Conservation (phyloP, 2,888 invertebrate species). For the Euplagia quadripunctaria region DNA sequence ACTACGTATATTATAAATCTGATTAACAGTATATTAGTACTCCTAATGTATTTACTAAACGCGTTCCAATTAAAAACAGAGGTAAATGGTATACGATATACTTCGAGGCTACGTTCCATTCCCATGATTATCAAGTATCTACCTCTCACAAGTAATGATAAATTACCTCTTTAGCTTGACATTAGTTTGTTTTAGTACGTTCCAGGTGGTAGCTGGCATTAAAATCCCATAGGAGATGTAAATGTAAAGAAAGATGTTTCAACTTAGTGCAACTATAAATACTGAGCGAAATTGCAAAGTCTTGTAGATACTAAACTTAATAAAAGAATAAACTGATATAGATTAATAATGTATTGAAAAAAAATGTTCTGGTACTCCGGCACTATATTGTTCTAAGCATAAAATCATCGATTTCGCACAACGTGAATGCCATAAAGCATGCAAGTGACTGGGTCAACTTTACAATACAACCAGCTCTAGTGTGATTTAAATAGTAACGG, state of each 20-base stretch:
- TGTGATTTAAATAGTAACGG: neutral
- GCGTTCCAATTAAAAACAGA: slow-evolving; percentile 36
- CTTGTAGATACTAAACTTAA: no score
- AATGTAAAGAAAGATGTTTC: neutral
- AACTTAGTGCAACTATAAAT: neutral
- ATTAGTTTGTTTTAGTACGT: neutral
- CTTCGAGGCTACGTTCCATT: slow-evolving; percentile 32
- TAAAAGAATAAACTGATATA: no score
- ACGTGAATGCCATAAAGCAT: neutral
- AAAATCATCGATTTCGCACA: neutral
- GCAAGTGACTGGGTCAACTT: neutral
- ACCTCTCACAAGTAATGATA: neutral
- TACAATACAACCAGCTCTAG: neutral
- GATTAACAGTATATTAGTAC: slow-evolving; percentile 28
- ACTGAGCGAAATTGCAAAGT: neutral
- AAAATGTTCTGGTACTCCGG: no score
- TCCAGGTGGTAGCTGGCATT: neutral
- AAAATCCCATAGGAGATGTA: neutral
- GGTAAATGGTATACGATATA: slow-evolving; percentile 30
- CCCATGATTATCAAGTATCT: slow-evolving; percentile 30
- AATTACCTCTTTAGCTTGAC: neutral
- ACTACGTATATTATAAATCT: no score
- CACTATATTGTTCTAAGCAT: no score
- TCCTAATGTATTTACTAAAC: slow-evolving; percentile 40
- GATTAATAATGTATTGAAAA: no score